A percentile compares a stretch with the other conserved stretches of the same genome.
These are phyloP conservation scores for Ochropleura leucogaster DNA, from an alignment of 2,888 invertebrate species.

Conservation along the genomic window DNA sequence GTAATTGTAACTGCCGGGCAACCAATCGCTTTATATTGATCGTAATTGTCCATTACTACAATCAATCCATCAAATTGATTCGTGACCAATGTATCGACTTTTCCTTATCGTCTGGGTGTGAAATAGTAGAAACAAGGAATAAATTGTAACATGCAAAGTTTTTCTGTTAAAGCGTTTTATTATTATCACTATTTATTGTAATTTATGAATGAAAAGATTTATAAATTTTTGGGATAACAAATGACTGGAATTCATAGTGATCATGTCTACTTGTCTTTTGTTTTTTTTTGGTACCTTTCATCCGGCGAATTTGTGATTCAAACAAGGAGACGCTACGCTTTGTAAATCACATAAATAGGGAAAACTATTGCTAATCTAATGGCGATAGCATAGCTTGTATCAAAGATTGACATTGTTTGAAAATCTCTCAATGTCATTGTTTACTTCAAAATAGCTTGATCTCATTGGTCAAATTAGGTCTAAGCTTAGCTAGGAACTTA, in stretches of 20 bases:
- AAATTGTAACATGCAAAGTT: not conserved
- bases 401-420: no score
- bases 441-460: no score
- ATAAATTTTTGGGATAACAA: not conserved
- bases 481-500: no score
- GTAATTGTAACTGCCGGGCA: conserved; percentile 25
- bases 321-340: not conserved
- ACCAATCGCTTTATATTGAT: conserved; percentile 43
- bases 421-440: no score
- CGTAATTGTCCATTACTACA: conserved; percentile 40
- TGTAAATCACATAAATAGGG: not conserved
- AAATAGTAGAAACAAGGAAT: conserved; percentile 1
- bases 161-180: conserved; percentile 19
- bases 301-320: conserved; percentile 4
- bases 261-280: conserved; percentile 10
- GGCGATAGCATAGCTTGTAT: no score
- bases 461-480: no score
- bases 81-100: conserved; percentile 13
- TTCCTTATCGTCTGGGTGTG: conserved; percentile 30
- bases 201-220: not conserved
- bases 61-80: conserved; percentile 33
- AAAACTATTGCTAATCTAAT: no score
- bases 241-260: not conserved
- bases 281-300: conserved; percentile 9
- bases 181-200: not conserved